phyloP scores from a whole-genome alignment of 2,113 vertebrate species.

The Sceloporus undulatus region DNA sequence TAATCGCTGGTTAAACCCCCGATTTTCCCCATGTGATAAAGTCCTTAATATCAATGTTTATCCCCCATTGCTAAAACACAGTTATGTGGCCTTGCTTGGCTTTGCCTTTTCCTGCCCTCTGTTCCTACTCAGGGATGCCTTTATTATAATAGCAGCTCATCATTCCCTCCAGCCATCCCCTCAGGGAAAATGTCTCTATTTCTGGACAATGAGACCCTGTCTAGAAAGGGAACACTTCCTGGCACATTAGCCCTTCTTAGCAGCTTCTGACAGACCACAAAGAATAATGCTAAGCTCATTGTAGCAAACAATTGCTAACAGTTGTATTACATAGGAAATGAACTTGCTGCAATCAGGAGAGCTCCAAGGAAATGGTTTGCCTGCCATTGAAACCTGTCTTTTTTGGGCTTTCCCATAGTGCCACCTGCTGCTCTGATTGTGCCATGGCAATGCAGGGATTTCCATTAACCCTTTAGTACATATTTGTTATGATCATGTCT shows the following conservation, averaged over 20 bases:
- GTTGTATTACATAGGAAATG: conserved; percentile 3
- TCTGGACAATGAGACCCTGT: not conserved
- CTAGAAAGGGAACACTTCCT: conserved; percentile 18
- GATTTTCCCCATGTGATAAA: too few relatives aligned
- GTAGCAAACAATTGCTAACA: not conserved
- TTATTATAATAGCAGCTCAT: not conserved
- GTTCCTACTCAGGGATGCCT: not conserved
- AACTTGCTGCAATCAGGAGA: not conserved
- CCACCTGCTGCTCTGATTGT: conserved; percentile 21
- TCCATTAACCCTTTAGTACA: not conserved
- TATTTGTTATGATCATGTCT: not conserved
- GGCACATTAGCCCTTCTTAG: conserved; percentile 1
- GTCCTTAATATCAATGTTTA: not conserved
- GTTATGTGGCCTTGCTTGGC: not conserved
- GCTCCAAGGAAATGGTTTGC: not conserved
- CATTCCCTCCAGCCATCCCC: not conserved
- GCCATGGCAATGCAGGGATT: not conserved
- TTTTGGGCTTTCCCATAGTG: conserved; percentile 23
- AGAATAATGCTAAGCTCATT: conserved; percentile 9
- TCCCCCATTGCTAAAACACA: not conserved
- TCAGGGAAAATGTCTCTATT: conserved; percentile 1
- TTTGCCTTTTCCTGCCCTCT: not conserved
- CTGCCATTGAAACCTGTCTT: not conserved
- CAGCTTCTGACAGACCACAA: not conserved
- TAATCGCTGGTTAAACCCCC: too few relatives aligned